Evolutionary conservation across 2,888 invertebrate genomes (phyloP).

Genomic region (Ectropis crepuscularia): DNA sequence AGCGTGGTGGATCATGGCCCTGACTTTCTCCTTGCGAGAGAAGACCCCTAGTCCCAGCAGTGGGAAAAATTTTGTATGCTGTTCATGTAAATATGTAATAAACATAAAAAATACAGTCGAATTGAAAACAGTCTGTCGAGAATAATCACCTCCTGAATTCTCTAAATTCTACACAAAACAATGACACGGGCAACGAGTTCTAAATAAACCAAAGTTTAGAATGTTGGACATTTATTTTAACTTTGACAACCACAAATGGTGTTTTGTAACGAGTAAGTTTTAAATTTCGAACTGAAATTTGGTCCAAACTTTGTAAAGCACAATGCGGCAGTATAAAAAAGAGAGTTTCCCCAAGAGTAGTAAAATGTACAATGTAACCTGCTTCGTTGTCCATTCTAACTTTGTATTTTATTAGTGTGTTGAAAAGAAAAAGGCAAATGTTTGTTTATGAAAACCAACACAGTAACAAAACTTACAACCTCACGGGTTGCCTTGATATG

Average conservation of each 20-base stretch:
- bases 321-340: constrained; percentile 15
- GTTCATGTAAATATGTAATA: too few species aligned
- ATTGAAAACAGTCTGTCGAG: too few species aligned
- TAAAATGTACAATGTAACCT: constrained; percentile 20
- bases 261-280: background rate
- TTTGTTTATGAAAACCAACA: background rate
- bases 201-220: too few species aligned
- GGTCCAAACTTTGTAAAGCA: constrained; percentile 9
- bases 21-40: too few species aligned
- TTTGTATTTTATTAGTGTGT: constrained; percentile 18
- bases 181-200: too few species aligned
- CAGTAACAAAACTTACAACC: too few species aligned
- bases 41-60: too few species aligned
- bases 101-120: too few species aligned
- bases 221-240: too few species aligned
- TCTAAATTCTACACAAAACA: background rate
- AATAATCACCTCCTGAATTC: background rate
- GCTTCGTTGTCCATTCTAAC: constrained; percentile 10
- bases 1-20: too few species aligned
- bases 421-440: background rate
- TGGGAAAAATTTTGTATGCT: too few species aligned
- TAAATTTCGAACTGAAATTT: constrained; percentile 3
- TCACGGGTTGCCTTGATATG: too few species aligned
- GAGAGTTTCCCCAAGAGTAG: constrained; percentile 5
- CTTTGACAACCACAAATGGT: background rate